These are phyloP conservation scores for Gallinago undulata DNA, from an alignment of 2,113 vertebrate genomes.

Conservation along the genomic window DNA sequence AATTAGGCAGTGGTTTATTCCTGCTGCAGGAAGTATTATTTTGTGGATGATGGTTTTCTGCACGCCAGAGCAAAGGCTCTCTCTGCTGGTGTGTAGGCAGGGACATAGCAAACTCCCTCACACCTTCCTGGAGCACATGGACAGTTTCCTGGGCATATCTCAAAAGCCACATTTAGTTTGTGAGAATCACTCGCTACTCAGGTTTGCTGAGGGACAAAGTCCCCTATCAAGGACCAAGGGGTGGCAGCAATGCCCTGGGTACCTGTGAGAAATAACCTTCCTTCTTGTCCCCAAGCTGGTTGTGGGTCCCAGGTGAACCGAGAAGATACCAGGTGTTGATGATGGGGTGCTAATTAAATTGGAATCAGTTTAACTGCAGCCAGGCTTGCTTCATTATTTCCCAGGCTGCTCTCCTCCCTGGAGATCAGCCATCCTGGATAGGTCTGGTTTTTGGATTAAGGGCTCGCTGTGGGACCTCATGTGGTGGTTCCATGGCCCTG, in stretches of 20 bases:
- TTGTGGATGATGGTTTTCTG: background rate
- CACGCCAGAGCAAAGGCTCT: background rate
- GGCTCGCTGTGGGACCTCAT: background rate
- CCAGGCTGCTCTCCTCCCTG: background rate
- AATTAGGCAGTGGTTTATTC: background rate
- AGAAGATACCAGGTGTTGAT: background rate
- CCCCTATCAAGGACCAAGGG: background rate
- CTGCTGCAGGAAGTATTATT: background rate
- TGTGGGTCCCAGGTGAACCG: background rate
- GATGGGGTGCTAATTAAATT: background rate
- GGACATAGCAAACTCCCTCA: background rate
- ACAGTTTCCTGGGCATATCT: background rate
- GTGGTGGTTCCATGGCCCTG: background rate
- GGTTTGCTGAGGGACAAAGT: background rate
- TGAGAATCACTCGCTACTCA: background rate
- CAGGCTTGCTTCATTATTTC: background rate
- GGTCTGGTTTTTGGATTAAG: background rate
- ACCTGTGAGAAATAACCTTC: background rate
- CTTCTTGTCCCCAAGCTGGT: background rate
- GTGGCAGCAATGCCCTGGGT: rapidly evolving
- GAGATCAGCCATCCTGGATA: background rate
- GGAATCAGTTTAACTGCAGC: rapidly evolving
- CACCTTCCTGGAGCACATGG: background rate
- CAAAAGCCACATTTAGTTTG: background rate
- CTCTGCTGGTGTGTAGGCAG: background rate